Percentiles rank a stretch among this genome's conserved stretches.
phyloP scores from a whole-genome alignment of 64 coral and sea anemone genomes.

The Montipora sp. region DNA sequence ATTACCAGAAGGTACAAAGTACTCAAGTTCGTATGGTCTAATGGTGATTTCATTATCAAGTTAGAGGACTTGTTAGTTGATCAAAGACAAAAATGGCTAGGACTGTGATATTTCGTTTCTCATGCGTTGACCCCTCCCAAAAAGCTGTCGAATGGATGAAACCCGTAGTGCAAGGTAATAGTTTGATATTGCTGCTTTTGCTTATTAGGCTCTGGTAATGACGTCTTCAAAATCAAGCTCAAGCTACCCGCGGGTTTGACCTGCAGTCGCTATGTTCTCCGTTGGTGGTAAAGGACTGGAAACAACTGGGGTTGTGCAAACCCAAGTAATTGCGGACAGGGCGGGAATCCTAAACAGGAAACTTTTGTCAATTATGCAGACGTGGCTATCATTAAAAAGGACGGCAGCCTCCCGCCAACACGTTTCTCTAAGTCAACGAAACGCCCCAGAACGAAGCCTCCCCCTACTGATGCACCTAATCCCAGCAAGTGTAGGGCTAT shows the following conservation, averaged over 20 bases:
- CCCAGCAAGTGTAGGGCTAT: slow-evolving; percentile 54
- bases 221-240: slow-evolving; percentile 56
- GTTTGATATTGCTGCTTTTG: no score
- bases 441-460: not conserved
- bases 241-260: slow-evolving; percentile 35
- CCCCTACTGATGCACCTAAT: slow-evolving; percentile 28
- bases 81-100: no score
- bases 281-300: no score
- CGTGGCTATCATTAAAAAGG: not conserved
- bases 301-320: no score
- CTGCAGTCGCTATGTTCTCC: no score
- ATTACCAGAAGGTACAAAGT: not conserved
- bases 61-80: no score
- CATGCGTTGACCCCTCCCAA: no score
- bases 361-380: slow-evolving; percentile 69
- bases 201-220: not conserved
- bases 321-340: slow-evolving; percentile 14
- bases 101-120: no score
- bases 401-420: not conserved
- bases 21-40: no score
- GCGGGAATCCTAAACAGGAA: slow-evolving; percentile 30
- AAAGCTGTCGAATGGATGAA: no score
- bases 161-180: no score
- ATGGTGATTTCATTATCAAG: no score
- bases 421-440: not conserved